Conservation (phyloP, 2,797 vertebrate species). For the Bothrops alternatus region DNA sequence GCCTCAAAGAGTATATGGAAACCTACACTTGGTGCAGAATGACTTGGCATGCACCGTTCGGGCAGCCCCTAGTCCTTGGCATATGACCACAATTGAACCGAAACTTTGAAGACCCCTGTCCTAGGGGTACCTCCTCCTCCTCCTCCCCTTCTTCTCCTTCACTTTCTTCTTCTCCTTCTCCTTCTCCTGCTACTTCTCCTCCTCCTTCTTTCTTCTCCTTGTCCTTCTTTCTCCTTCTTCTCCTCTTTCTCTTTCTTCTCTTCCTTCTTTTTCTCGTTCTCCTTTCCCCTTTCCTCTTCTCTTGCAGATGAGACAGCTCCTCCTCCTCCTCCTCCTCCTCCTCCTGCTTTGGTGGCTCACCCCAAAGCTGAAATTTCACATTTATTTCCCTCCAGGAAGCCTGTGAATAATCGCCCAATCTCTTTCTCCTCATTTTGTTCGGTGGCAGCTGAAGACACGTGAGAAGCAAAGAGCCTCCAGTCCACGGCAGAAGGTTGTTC, state of each 20-base stretch:
- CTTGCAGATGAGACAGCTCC: not conserved
- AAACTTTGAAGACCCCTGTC: not conserved
- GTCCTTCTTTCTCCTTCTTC: too few species aligned
- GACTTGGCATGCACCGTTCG: too few species aligned
- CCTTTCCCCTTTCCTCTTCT: not conserved
- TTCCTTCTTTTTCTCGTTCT: too few species aligned
- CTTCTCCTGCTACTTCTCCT: too few species aligned
- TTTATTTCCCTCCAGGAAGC: not conserved
- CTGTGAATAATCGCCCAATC: not conserved
- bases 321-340: not conserved
- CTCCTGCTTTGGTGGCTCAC: not conserved
- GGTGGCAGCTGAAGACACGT: not conserved
- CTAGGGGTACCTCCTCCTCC: too few species aligned
- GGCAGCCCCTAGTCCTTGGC: too few species aligned
- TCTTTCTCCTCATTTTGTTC: not conserved
- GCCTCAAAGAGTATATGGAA: too few species aligned
- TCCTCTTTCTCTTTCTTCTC: rapidly evolving
- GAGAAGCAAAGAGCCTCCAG: not conserved
- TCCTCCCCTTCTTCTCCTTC: too few species aligned
- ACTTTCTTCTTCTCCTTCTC: not conserved
- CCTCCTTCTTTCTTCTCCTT: too few species aligned
- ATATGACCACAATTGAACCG: too few species aligned
- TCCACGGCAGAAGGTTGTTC: not conserved
- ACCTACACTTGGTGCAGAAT: too few species aligned
- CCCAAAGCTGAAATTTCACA: not conserved